These are phyloP conservation scores for Rhadinocentrus ornatus DNA, from an alignment of 2,797 vertebrate genomes.

Conservation along the genomic window DNA sequence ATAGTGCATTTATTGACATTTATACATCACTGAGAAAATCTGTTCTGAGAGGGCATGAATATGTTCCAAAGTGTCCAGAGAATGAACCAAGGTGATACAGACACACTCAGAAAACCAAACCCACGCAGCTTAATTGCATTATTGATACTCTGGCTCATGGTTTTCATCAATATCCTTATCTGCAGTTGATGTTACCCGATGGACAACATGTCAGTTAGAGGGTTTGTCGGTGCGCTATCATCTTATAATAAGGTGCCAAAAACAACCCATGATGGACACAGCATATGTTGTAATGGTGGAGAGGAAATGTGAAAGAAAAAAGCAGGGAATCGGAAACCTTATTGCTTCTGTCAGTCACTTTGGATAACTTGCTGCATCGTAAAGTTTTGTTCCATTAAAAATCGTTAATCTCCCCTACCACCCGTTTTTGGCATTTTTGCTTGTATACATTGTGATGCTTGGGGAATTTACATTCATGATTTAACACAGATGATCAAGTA, in stretches of 20 bases:
- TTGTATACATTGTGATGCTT: neutral
- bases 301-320: neutral
- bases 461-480: neutral
- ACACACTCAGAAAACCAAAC: slow-evolving; percentile 46
- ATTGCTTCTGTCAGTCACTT: slow-evolving; percentile 1
- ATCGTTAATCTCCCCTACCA: neutral
- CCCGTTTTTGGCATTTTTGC: too few species aligned
- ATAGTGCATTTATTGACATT: slow-evolving; percentile 33
- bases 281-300: neutral
- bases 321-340: neutral
- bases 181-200: slow-evolving; percentile 60
- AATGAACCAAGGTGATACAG: slow-evolving; percentile 43
- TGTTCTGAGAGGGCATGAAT: slow-evolving; percentile 45
- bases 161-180: slow-evolving; percentile 46
- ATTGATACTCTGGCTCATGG: slow-evolving; percentile 56
- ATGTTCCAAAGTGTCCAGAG: slow-evolving; percentile 15
- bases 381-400: neutral
- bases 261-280: slow-evolving; percentile 41
- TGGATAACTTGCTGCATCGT: neutral
- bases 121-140: slow-evolving; percentile 41
- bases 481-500: neutral
- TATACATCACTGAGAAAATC: slow-evolving; percentile 39
- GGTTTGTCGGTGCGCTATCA: slow-evolving; percentile 30
- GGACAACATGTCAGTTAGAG: slow-evolving; percentile 30
- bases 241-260: slow-evolving; percentile 27